Evolutionary conservation across 2,113 vertebrate species (phyloP).

Genomic region (Alexandromys fortis): DNA sequence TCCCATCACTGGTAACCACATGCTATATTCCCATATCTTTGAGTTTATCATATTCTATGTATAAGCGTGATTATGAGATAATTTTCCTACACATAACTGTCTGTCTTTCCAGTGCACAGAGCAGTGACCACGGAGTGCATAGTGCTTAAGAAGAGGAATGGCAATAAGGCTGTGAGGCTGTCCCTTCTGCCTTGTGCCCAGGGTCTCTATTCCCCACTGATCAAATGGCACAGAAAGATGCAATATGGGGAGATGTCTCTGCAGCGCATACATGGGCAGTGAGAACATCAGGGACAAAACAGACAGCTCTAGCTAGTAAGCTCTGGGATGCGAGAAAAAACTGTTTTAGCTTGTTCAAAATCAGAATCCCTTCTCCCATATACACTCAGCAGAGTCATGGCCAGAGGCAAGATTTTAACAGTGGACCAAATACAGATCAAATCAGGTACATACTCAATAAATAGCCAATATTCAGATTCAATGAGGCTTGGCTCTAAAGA

Average conservation of each 20-base stretch:
- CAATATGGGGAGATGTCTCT: not conserved
- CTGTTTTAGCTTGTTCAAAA: not conserved
- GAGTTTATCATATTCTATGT: not conserved
- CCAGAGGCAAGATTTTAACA: not conserved
- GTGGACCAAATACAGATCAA: not conserved
- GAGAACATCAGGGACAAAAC: not conserved
- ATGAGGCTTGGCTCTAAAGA: not conserved
- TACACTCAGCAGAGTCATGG: not conserved
- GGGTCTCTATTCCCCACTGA: not conserved
- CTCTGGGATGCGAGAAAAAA: not conserved
- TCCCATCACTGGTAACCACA: no score
- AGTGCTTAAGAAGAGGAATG: not conserved
- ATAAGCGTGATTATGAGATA: not conserved
- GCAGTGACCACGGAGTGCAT: not conserved
- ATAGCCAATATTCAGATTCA: constrained; percentile 47
- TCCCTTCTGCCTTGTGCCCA: not conserved
- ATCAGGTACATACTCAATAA: not conserved
- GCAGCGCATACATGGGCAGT: not conserved
- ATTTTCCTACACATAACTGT: not conserved
- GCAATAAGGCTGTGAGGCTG: not conserved
- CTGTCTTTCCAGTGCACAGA: not conserved
- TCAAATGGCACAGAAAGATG: not conserved
- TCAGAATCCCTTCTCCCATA: not conserved
- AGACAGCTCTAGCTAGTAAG: not conserved
- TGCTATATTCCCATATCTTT: not conserved